Base-by-base conservation (phyloP, 2,888 invertebrate species). In the Trachelus iudaicus region DNA sequence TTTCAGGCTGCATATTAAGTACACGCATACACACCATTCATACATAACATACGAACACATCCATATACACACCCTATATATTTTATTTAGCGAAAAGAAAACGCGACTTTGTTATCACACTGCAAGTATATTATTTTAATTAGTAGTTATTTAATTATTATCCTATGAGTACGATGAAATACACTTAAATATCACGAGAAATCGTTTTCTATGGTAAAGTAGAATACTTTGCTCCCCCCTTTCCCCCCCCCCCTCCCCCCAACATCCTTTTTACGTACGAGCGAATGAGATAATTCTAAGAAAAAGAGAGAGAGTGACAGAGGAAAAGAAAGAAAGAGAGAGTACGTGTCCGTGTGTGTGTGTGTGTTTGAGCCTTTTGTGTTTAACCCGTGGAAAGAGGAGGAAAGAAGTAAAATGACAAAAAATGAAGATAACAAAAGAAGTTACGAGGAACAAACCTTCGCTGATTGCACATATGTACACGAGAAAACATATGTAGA, bases 81-180 rank as follows among this genome's bases (percentile, higher is more conserved):
- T 74, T 74, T 74, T 35, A 35, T 74, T 74, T 35, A 35, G 34
- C 74, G 35, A 35, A 35, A 74, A 15, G 34, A 23, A 37, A 74
- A 74, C 74, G 74, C 74, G 74, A 74, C 33, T 11, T 74, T 35
- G 74, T 74, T 74, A 35, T 74, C 37, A 35, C 56, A 56, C 74
- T 35, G 74, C 74, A 35, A 74, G 33, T 74, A 34, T 74, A 35
- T 35, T 33, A 74, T 74, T 74, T 74, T 74, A 74, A 56, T 56
- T 56, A 56, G 4, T 74, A 74, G 74, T 35, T 35, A 35, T 74
- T 74, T 74, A 74, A 74, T 74, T 33, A 74, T 74, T 71, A 71
- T 71, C 34, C 33, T 71, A 71, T 34, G 71, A 74, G 33, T 35
- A 74, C 35, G 30, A 35, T 34, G 74, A 37, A 74, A 34, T 31